These are phyloP conservation scores for Andrena dorsata DNA, from an alignment of 2,888 invertebrate genomes.

Conservation along the genomic window DNA sequence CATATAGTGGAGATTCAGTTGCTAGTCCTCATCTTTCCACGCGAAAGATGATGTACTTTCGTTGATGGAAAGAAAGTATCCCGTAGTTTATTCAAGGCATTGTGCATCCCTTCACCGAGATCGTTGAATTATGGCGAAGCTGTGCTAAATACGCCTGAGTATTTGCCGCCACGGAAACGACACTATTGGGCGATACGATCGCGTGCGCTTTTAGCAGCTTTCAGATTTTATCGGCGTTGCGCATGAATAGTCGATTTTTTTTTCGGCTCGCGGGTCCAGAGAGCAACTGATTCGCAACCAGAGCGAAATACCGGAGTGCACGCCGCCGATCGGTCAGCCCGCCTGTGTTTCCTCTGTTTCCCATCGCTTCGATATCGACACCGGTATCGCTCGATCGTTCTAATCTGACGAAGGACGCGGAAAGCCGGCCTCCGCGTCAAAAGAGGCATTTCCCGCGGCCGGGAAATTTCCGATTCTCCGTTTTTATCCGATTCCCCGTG, in stretches of 20 bases:
- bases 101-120: not conserved
- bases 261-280: conserved; percentile 64
- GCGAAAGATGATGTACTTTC: too few relatives aligned
- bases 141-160: conserved; percentile 47
- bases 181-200: conserved; percentile 70
- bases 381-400: conserved; percentile 28
- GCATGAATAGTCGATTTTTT: conserved; percentile 71
- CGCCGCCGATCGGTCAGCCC: conserved; percentile 49
- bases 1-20: too few relatives aligned
- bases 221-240: conserved; percentile 64
- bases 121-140: conserved; percentile 46
- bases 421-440: conserved; percentile 27
- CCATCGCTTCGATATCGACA: conserved; percentile 57
- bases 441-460: conserved; percentile 17
- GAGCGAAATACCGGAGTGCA: conserved; percentile 65
- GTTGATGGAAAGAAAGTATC: too few relatives aligned
- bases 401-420: conserved; percentile 46
- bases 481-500: conserved; percentile 3
- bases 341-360: conserved; percentile 61
- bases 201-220: conserved; percentile 67
- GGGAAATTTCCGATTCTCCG: not conserved
- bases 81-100: not conserved
- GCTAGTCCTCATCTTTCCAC: too few relatives aligned
- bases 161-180: conserved; percentile 65
- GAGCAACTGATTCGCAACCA: conserved; percentile 69